These are phyloP conservation scores for Cydia pomonella DNA, from an alignment of 1,140 invertebrate species.

Conservation along the genomic window DNA sequence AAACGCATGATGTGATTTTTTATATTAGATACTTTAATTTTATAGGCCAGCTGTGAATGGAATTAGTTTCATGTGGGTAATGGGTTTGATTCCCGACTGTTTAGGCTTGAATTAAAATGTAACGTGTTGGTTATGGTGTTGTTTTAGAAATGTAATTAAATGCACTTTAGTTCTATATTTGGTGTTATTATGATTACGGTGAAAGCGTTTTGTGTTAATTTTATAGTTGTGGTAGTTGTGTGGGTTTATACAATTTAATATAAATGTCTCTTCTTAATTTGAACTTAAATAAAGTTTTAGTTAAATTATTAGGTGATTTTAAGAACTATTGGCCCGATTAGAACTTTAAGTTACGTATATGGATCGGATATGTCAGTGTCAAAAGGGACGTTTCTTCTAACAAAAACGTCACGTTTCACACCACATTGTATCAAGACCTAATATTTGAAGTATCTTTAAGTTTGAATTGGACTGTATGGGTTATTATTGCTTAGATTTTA, in stretches of 20 bases:
- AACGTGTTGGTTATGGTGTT: slow-evolving; percentile 11
- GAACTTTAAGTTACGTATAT: too few species aligned
- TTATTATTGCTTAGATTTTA: too few species aligned
- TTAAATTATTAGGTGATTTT: background rate
- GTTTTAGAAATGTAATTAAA: background rate
- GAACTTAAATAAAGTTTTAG: background rate
- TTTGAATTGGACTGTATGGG: too few species aligned
- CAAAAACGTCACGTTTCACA: too few species aligned
- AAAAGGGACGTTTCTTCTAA: too few species aligned
- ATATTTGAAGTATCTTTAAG: too few species aligned
- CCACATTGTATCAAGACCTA: too few species aligned
- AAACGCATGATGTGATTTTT: background rate
- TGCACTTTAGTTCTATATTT: background rate
- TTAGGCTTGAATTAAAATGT: slow-evolving; percentile 8
- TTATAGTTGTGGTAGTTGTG: background rate
- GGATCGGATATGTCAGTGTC: too few species aligned
- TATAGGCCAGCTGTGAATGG: slow-evolving; percentile 18
- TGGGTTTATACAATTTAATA: background rate
- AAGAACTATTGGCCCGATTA: too few species aligned
- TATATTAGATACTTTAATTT: background rate
- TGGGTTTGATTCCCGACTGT: slow-evolving; percentile 9
- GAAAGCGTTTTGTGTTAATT: slow-evolving; percentile 4
- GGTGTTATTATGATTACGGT: background rate
- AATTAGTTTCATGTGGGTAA: slow-evolving; percentile 17
- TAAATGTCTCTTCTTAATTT: background rate